A percentile compares a stretch with the other conserved stretches of the same genome.
These are phyloP conservation scores for Ptychadena robeensis DNA, from an alignment of 2,797 vertebrate species.

Conservation along the genomic window DNA sequence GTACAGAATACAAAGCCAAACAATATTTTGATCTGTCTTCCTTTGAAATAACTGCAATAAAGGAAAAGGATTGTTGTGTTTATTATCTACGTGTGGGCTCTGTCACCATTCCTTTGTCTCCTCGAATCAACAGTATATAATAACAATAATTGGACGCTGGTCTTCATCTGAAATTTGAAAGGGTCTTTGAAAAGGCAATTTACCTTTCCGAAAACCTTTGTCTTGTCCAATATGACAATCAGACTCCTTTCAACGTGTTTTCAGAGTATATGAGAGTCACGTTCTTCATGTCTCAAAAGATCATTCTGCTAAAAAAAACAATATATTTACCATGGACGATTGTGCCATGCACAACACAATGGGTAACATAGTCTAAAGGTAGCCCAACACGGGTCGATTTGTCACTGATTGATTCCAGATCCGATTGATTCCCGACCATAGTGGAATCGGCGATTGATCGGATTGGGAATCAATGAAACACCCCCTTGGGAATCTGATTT, in stretches of 20 bases:
- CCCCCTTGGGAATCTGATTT: too few relatives aligned
- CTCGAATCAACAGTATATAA: neutral
- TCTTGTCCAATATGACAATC: neutral
- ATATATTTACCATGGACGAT: neutral
- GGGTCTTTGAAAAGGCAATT: constrained; percentile 30
- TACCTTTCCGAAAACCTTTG: neutral
- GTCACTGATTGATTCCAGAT: too few relatives aligned
- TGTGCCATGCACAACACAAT: too few relatives aligned
- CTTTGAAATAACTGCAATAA: neutral
- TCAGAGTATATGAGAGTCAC: neutral
- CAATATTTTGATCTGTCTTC: neutral
- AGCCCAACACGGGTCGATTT: too few relatives aligned
- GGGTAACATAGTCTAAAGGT: too few relatives aligned
- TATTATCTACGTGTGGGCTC: neutral
- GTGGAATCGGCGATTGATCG: too few relatives aligned
- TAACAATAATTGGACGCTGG: constrained; percentile 2
- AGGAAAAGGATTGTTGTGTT: neutral
- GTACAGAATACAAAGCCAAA: neutral
- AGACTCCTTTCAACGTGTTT: neutral
- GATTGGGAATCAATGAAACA: too few relatives aligned
- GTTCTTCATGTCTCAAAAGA: neutral
- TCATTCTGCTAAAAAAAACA: neutral
- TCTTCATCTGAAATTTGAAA: constrained; percentile 1
- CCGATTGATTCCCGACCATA: too few relatives aligned
- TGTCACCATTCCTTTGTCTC: constrained; percentile 1